A percentile compares a stretch with the other conserved stretches of the same genome.
These are phyloP conservation scores for Polyommatus iphigenia DNA, from an alignment of 2,888 invertebrate species.

Conservation along the genomic window DNA sequence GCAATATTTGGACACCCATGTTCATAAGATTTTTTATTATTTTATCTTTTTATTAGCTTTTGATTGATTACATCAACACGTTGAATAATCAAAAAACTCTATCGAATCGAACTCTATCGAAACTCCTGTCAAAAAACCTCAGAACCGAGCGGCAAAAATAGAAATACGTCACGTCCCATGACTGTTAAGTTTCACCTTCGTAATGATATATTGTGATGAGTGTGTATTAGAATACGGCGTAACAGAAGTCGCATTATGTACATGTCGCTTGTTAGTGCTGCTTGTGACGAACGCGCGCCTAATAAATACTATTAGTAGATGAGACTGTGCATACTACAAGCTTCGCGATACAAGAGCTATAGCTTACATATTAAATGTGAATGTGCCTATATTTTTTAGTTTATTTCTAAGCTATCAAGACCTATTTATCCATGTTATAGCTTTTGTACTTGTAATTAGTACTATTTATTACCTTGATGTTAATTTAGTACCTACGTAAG, in stretches of 20 bases:
- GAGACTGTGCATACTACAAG: not conserved
- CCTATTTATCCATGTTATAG: too few species aligned
- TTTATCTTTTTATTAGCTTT: not conserved
- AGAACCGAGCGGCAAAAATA: too few species aligned
- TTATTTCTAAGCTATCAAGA: too few species aligned
- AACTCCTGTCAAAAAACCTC: not conserved
- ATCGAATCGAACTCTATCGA: not conserved
- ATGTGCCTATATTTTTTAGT: too few species aligned
- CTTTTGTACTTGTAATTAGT: too few species aligned
- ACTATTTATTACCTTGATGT: too few species aligned
- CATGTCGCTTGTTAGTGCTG: constrained; percentile 24
- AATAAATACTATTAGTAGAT: constrained; percentile 24
- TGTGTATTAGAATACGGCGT: not conserved
- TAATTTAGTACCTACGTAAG: too few species aligned
- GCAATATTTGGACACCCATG: not conserved
- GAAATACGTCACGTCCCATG: not conserved
- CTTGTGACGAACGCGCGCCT: constrained; percentile 24
- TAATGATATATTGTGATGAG: not conserved
- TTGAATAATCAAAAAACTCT: not conserved
- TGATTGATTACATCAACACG: too few species aligned
- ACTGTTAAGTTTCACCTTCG: not conserved
- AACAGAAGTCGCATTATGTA: constrained; percentile 10
- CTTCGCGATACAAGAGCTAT: not conserved
- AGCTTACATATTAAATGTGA: too few species aligned
- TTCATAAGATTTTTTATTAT: not conserved